A percentile compares a stretch with the other conserved stretches of the same genome.
Evolutionary conservation across 35 echinoderm and acorn worm species (phyloP).

Genomic region (Apostichopus californicus): DNA sequence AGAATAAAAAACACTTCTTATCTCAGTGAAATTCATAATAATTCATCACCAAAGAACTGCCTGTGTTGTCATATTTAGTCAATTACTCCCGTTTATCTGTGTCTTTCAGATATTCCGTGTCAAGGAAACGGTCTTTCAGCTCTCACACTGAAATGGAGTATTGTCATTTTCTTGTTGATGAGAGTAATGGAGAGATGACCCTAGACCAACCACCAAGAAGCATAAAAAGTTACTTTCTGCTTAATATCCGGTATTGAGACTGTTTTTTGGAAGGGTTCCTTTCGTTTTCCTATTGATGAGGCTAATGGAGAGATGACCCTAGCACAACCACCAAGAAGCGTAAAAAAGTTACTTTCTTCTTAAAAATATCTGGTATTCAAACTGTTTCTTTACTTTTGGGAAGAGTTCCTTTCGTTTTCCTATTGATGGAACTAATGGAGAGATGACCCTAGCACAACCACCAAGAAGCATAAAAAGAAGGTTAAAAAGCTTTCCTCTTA

Average conservation of each 20-base stretch:
- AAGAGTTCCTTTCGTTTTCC: background rate
- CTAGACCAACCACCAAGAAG: background rate
- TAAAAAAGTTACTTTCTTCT: too few relatives aligned
- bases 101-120: conserved; percentile 22
- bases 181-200: background rate
- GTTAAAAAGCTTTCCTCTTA: too few relatives aligned
- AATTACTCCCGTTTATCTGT: background rate
- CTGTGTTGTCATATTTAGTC: background rate
- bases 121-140: background rate
- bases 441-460: background rate
- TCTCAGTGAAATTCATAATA: background rate
- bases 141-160: background rate
- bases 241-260: too few relatives aligned
- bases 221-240: too few relatives aligned
- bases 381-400: too few relatives aligned
- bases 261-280: too few relatives aligned
- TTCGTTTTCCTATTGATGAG: background rate
- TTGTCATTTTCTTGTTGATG: background rate
- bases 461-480: too few relatives aligned
- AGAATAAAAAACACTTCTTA: background rate
- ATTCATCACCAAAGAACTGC: background rate
- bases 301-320: background rate
- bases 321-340: background rate
- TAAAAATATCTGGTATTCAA: too few relatives aligned
- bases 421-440: background rate